phyloP scores from a whole-genome alignment of 2,888 invertebrate species.

The Ptychoptera albimana region DNA sequence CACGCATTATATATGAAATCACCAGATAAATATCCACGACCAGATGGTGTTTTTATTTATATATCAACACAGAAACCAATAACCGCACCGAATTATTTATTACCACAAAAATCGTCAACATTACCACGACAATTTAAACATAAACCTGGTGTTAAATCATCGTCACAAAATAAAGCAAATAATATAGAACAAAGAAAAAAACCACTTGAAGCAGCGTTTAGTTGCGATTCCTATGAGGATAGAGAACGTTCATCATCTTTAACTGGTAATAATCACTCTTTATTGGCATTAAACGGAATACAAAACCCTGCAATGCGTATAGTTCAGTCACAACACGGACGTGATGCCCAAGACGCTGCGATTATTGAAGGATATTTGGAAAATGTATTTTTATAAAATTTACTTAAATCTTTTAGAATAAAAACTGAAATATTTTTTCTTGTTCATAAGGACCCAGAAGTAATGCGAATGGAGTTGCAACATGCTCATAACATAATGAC shows the following conservation, averaged over 20 bases:
- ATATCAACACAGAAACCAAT: neutral
- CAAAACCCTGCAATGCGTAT: neutral
- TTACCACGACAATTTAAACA: constrained; percentile 7
- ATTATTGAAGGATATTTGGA: constrained; percentile 31
- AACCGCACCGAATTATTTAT: neutral
- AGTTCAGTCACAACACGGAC: neutral
- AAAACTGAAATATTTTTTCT: constrained; percentile 3
- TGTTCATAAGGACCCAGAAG: constrained; percentile 27
- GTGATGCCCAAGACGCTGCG: constrained; percentile 13
- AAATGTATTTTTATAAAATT: constrained; percentile 24
- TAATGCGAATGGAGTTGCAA: constrained; percentile 28
- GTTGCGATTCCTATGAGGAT: no score
- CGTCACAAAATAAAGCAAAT: no score
- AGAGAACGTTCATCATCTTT: constrained; percentile 8
- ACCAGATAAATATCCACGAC: constrained; percentile 15
- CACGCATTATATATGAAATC: constrained; percentile 38
- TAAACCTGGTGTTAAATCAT: constrained; percentile 1
- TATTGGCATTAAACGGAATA: constrained; percentile 1
- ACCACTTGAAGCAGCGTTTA: no score
- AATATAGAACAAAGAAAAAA: no score
- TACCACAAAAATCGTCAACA: constrained; percentile 2
- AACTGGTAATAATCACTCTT: neutral
- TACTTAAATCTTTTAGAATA: neutral
- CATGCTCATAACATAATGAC: constrained; percentile 32
- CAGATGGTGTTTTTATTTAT: neutral